These are phyloP conservation scores for Centropus bengalensis DNA, from an alignment of 2,113 vertebrate species.

Conservation along the genomic window DNA sequence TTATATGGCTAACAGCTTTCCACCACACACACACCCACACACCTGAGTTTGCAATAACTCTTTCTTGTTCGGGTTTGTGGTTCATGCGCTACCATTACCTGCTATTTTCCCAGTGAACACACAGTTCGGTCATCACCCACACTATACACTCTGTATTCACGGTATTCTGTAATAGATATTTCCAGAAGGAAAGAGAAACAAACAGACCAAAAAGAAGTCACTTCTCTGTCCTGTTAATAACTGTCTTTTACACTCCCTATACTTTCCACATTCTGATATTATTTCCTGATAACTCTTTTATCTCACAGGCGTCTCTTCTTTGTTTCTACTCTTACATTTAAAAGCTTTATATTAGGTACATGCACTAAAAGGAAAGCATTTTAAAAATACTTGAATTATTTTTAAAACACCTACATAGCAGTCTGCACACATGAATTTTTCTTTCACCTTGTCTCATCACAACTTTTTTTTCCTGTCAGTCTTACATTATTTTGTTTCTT, in stretches of 20 bases:
- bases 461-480: conserved; percentile 1
- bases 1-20: not conserved
- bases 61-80: not conserved
- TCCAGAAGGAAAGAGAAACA: not conserved
- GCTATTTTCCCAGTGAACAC: not conserved
- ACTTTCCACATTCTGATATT: not conserved
- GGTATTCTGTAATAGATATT: not conserved
- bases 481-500: conserved; percentile 34
- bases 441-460: not conserved
- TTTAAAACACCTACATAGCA: conserved; percentile 13
- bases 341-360: not conserved
- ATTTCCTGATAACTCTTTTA: not conserved
- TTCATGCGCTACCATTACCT: not conserved
- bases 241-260: not conserved
- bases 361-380: not conserved
- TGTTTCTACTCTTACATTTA: not conserved
- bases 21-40: accelerated
- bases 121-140: not conserved
- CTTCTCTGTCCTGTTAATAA: not conserved
- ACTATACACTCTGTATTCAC: accelerated
- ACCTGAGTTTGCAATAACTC: not conserved
- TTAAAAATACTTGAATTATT: conserved; percentile 4
- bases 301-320: not conserved
- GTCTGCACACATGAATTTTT: not conserved
- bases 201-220: not conserved